Percentiles rank a stretch among this genome's conserved stretches.
Conservation (phyloP, 2,888 invertebrate species). For the Orchesella flavescens region DNA sequence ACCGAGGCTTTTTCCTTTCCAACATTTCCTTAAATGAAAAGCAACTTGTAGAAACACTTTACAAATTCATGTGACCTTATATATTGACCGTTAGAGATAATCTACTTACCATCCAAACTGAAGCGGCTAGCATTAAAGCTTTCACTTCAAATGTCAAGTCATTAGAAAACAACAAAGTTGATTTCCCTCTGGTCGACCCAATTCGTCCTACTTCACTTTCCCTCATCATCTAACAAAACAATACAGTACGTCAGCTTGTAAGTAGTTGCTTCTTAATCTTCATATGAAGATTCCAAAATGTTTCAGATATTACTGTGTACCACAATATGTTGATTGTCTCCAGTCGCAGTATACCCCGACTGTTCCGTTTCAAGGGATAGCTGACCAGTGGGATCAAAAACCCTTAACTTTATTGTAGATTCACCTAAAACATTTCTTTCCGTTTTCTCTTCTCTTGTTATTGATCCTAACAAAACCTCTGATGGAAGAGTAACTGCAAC, state of each 20-base stretch:
- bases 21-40: conserved; percentile 59
- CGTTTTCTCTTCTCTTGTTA: conserved; percentile 56
- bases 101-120: conserved; percentile 61
- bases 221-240: conserved; percentile 41
- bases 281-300: neutral
- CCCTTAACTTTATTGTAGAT: conserved; percentile 42
- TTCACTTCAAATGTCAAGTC: conserved; percentile 55
- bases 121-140: conserved; percentile 61
- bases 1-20: conserved; percentile 63
- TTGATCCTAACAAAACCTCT: conserved; percentile 62
- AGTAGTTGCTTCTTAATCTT: too few species aligned
- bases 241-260: too few species aligned
- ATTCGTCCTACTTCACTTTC: conserved; percentile 50
- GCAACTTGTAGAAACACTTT: neutral
- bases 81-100: neutral
- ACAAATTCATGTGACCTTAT: neutral
- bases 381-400: conserved; percentile 57
- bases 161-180: conserved; percentile 46
- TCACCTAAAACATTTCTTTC: conserved; percentile 54
- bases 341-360: conserved; percentile 54
- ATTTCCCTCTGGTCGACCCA: conserved; percentile 57
- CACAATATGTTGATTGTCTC: conserved; percentile 63
- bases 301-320: conserved; percentile 14
- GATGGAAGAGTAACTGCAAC: conserved; percentile 64
- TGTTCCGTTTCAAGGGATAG: conserved; percentile 53